Percentiles rank a stretch among this genome's conserved stretches.
Evolutionary conservation across 1,140 invertebrate species (phyloP).

Genomic region (Atta texana): DNA sequence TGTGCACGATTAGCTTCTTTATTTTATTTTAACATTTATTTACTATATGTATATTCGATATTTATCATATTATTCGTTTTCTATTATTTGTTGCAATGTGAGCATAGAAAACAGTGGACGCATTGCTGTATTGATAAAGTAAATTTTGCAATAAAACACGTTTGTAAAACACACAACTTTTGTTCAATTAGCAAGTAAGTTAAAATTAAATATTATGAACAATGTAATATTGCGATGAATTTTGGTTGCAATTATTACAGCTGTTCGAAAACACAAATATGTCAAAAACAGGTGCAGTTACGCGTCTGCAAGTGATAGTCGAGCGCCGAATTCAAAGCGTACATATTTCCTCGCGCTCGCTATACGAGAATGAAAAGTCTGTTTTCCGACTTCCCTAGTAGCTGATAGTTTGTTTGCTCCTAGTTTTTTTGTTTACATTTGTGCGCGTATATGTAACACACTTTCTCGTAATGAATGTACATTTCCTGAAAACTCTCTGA

Average conservation of each 20-base stretch:
- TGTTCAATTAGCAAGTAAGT: not conserved
- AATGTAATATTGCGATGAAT: slow-evolving; percentile 9
- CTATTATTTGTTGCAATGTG: not conserved
- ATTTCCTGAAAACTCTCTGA: not conserved
- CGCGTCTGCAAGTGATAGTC: slow-evolving; percentile 54
- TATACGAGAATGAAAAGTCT: slow-evolving; percentile 38
- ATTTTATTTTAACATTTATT: too few species aligned
- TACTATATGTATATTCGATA: not conserved
- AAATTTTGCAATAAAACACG: not conserved
- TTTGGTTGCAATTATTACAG: slow-evolving; percentile 45
- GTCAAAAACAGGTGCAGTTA: slow-evolving; percentile 36
- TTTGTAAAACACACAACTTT: not conserved
- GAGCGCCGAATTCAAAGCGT: slow-evolving; percentile 47
- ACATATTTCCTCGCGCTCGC: slow-evolving; percentile 39
- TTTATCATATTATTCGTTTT: not conserved
- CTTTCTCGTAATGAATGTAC: slow-evolving; percentile 1
- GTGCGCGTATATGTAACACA: not conserved
- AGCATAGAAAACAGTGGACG: not conserved
- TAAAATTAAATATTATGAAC: not conserved
- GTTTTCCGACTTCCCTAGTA: slow-evolving; percentile 38
- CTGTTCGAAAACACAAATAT: slow-evolving; percentile 46
- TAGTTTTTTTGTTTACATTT: slow-evolving; percentile 8
- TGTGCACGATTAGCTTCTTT: not conserved
- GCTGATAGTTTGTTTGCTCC: slow-evolving; percentile 51
- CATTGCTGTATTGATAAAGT: not conserved